Base-by-base conservation (phyloP, 2,797 vertebrate species). In the Podargus strigoides region DNA sequence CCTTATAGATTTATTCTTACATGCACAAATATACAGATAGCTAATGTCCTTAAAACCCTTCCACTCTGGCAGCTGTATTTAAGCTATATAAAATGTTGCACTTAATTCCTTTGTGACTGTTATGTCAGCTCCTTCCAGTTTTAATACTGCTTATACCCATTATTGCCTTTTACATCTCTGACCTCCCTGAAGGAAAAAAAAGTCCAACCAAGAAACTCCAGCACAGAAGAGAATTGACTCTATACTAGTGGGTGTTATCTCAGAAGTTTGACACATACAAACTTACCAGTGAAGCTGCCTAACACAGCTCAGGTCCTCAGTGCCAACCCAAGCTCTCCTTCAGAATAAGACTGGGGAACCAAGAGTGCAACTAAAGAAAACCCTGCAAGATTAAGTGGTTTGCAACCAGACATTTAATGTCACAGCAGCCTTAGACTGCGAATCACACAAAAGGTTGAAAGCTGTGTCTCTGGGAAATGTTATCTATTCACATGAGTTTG, bases 101-200 rank as follows among this genome's bases (percentile, higher is more conserved):
- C 53, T 81, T 93, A 90, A 90, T 9, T 95, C 46, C 46, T 67
- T 89, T 86, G 55, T 82, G 75, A 77, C 46, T 95, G 63, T 92
- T 95, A 89, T 3, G 46, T 83, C 93, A 95, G 46, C 68, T 92
- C 73, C 74, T 93, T 96, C 62, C 62, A 77, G 52, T 58, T 84
- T 88, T 56, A 88, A 72, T 49, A 59, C 7, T 49, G 22, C 52
- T 82, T 63, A 84, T 39, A 70, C 26, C 27, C 42, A 76, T 83
- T 39, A 69, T n/a, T 87, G 44, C 36, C 60, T 90, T 93, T 85
- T 69, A 85, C 14, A 22, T 60, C 66, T 62, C 62, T 86, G 59
- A 81, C 17, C 19, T 78, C 37, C 53, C 37, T 41, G 28, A 68
- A 78, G 15, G 5, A 39, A 81, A 37, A 49, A 16, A 41, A 19